Evolutionary conservation across 2,888 invertebrate genomes (phyloP), one percentile per base, ranked within the genome.

Genomic region (Cerastis rubricosa): DNA sequence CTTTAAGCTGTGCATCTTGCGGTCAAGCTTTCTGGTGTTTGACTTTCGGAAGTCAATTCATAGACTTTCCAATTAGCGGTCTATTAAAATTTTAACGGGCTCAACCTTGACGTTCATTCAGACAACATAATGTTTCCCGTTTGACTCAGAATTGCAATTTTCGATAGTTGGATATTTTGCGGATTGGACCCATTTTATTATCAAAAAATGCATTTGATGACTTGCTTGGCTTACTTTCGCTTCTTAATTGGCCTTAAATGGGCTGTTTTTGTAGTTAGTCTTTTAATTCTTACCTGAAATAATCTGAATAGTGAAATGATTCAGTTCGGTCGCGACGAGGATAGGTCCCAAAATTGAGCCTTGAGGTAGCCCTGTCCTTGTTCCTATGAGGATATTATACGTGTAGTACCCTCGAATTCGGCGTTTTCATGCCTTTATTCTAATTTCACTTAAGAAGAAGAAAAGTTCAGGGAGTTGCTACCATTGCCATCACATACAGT

Each of bases 181-280:
- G 19, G 14, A 29, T 40, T 64, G 49, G 49, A 49, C 19, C 2
- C 22, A 47, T 47, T 57, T 47, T 29, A 17, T 29, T n/a, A 66
- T 14, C 11, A 22, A 6, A 22, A 6, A 25, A 45, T 64, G n/a
- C 65, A 51, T 76, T 76, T 35, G 22, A 11, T 25, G 11, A 51
- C 25, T 35, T 54, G 51, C 22, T 40, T 76, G 22, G 45, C 65
- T 76, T 65, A 45, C 12, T 7, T 76, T 75, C 25, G 45, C 71
- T 67, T 47, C n/a, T 11, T 63, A 64, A 8, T 71, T 25, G 25
- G 67, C 63, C 45, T 76, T 54, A 9, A 17, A 54, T n/a, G 19
- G 67, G n/a, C 45, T 63, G n/a, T 76, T 76, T 66, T 40, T 64
- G 65, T 76, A 65, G n/a, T 65, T 35, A 17, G n/a, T 29, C 0